Evolutionary conservation across 2,888 invertebrate genomes (phyloP).

Genomic region (Dendrolimus pini): DNA sequence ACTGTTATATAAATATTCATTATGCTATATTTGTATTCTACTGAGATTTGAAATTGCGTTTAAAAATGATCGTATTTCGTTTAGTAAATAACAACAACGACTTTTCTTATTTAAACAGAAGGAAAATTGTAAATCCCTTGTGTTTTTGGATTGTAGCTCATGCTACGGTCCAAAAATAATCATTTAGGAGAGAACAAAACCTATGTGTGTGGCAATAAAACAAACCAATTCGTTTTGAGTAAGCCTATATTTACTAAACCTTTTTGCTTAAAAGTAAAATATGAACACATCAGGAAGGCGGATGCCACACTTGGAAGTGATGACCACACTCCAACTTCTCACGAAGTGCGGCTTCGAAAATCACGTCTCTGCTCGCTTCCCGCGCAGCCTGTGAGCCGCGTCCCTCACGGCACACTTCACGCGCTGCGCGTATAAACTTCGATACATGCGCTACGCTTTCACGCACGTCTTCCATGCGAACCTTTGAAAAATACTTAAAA

Average conservation of each 20-base stretch:
- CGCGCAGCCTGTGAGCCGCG: slow-evolving; percentile 49
- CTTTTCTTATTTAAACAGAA: no score
- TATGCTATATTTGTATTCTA: no score
- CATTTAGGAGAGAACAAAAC: no score
- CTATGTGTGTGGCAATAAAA: neutral
- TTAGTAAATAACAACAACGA: no score
- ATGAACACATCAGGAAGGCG: slow-evolving; percentile 66
- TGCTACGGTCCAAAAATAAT: no score
- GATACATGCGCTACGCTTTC: slow-evolving; percentile 65
- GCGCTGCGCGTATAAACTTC: slow-evolving; percentile 53
- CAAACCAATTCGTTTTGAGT: slow-evolving; percentile 12
- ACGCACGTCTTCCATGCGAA: slow-evolving; percentile 57
- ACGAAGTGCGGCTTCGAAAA: slow-evolving; percentile 62
- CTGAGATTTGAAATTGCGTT: no score
- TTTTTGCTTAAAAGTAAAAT: slow-evolving; percentile 13
- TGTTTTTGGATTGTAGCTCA: no score
- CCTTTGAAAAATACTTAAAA: slow-evolving; percentile 19
- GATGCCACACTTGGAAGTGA: slow-evolving; percentile 75
- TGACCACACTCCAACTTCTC: slow-evolving; percentile 74
- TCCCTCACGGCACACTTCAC: slow-evolving; percentile 56
- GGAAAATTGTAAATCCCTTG: no score
- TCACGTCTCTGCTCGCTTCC: slow-evolving; percentile 63
- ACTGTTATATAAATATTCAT: no score
- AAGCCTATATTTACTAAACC: slow-evolving; percentile 27
- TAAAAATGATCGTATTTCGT: no score